phyloP scores from a whole-genome alignment of 30 jellyfish, hydroid and myxozoan species.

The Catostylus mosaicus region DNA sequence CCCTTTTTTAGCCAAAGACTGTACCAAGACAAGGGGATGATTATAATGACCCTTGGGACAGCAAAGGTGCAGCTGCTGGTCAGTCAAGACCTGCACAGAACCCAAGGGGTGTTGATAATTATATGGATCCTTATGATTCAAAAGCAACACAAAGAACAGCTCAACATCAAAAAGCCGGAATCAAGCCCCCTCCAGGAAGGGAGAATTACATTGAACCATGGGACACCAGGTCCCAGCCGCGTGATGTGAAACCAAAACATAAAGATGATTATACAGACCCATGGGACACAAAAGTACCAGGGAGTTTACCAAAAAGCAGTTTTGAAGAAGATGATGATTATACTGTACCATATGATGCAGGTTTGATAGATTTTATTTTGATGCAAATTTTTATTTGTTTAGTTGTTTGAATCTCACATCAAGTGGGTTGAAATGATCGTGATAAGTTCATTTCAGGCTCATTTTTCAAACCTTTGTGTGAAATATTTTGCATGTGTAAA shows the following conservation, averaged over 20 bases:
- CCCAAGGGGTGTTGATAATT: constrained; percentile 39
- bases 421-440: too few species aligned
- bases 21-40: constrained; percentile 52
- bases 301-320: constrained; percentile 83
- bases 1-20: constrained; percentile 31
- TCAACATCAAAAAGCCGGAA: constrained; percentile 6
- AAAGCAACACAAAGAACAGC: constrained; percentile 13
- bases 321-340: constrained; percentile 89
- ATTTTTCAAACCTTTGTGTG: too few species aligned
- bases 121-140: constrained; percentile 70
- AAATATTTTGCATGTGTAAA: too few species aligned
- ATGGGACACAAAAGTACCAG: constrained; percentile 81
- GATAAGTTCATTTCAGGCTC: too few species aligned
- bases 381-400: too few species aligned
- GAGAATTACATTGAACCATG: constrained; percentile 93
- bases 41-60: constrained; percentile 94
- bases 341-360: constrained; percentile 91
- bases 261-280: constrained; percentile 93
- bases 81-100: constrained; percentile 6
- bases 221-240: constrained; percentile 85
- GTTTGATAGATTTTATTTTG: too few species aligned
- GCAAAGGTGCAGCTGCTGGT: constrained; percentile 19
- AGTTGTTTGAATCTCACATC: too few species aligned
- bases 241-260: constrained; percentile 35
- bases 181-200: constrained; percentile 9